Base-by-base conservation (phyloP, 2,797 vertebrate genomes). In the Anguilla marmorata region DNA sequence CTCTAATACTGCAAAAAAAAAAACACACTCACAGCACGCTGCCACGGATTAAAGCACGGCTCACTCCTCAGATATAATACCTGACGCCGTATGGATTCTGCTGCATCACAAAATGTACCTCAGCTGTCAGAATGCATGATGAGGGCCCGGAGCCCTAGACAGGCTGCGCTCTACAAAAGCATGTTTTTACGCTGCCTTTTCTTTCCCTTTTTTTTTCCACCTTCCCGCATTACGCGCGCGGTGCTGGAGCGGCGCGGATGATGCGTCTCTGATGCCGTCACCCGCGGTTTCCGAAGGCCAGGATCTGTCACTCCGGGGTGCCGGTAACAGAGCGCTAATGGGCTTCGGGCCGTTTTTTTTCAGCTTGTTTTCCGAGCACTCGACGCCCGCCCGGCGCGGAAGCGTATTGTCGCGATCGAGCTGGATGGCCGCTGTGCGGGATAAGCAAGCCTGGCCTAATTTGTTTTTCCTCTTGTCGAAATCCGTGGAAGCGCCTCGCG, bases 391-490 rank as follows among this genome's bases (percentile, higher is more conserved):
- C 9, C 5, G 30, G n/a, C 1, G 66, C 66, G 7, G 66, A 30
- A 72, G 66, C 27, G 7, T 12, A 12, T 33, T 12, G 66, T 2
- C 63, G 4, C 5, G 76, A 41, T 52, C 12, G 12, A n/a, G 24
- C 66, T 7, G 48, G 5, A 85, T 19, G 58, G 16, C 27, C 3
- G 14, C 84, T 24, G 11, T 27, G 12, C 3, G 54, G 16, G 12
- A 63, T 27, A 66, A 63, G 27, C 50, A n/a, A 11, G 52, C 56
- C 33, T 58, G 16, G 66, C 60, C 88, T 89, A 60, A 88, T 89
- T 89, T 86, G 87, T 86, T 92, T 90, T 79, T 56, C 89, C 37
- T 60, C 54, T 90, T 66, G 30, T 58, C 41, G 30, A 60, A 85
- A 41, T 88, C 85, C 85, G 88, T 63, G 24, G 85, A 83, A 83